Evolutionary conservation across 2,797 vertebrate species (phyloP), one percentile per base, ranked within the genome.

Genomic region (Poecilia picta): DNA sequence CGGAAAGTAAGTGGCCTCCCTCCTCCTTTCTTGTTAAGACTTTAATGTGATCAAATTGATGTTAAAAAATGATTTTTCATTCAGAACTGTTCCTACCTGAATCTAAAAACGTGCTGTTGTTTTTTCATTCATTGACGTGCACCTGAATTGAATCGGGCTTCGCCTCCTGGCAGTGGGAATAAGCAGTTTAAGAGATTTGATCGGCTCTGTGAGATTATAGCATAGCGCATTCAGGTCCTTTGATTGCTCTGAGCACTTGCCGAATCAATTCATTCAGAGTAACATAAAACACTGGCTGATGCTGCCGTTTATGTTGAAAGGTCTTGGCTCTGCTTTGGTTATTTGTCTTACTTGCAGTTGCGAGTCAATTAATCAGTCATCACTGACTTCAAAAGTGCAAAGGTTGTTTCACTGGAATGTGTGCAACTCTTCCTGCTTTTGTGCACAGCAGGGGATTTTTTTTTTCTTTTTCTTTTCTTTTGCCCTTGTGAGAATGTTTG

Each of bases 171-270:
- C 80, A 70, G 79, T 80, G 66, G 3, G 73, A 41, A 82, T 95
- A 94, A 95, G 86, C 85, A 77, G 93, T 87, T 95, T 93, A 94
- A 91, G 93, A 91, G 94, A 93, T 95, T 95, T 93, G 81, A 81
- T 68, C 57, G 45, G 83, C 85, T 88, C 53, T 75, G 68, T 76
- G 78, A 86, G 77, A 85, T 88, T 79, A 88, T 80, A 81, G 79
- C 76, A 76, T 75, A 75, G 74, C 43, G 62, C 47, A 68, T 55
- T 8, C 41, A 20, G 71, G 16, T n/a, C 39, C 28, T 73, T 51
- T 68, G 31, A 64, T 64, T 36, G 10, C 18, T 68, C 33, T 20
- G 18, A 5, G 15, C n/a, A 53, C 36, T 73, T 51, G 74, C 59
- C 53, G 79, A 12, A 41, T 46, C 64, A 16, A 31, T 74, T 68